Evolutionary conservation across 2,113 vertebrate genomes (phyloP).

Genomic region (Podocnemis expansa): DNA sequence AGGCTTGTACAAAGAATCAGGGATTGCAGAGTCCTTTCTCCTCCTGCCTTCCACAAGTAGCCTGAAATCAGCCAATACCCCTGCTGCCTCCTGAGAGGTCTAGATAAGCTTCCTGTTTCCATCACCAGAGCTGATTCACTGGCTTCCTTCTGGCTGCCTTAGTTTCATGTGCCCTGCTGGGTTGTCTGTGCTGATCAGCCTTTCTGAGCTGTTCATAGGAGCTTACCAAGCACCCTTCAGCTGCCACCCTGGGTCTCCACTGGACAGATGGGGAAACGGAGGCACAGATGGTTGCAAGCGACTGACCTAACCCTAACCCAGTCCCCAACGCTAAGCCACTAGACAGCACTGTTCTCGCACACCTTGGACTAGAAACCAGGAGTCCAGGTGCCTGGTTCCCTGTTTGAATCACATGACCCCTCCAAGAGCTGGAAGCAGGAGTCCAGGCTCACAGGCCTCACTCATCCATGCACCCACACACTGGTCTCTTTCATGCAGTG

Average conservation of each 20-base stretch:
- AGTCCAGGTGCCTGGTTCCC: too few species aligned
- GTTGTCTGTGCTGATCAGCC: background rate
- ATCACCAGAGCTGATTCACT: background rate
- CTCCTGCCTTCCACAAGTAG: background rate
- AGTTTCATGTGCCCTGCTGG: background rate
- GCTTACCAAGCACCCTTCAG: background rate
- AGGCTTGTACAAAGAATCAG: background rate
- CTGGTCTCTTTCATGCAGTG: background rate
- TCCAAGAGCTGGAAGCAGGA: background rate
- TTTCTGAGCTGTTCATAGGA: background rate
- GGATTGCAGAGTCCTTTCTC: background rate
- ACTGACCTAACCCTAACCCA: too few species aligned
- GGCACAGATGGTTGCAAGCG: too few species aligned
- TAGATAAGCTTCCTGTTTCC: background rate
- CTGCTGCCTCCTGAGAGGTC: background rate
- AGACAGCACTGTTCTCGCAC: background rate
- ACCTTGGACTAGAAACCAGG: background rate
- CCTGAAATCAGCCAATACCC: background rate
- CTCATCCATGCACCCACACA: background rate
- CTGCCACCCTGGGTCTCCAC: too few species aligned
- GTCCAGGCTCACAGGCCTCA: background rate
- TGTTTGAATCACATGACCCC: background rate
- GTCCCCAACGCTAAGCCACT: background rate
- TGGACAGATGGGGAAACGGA: too few species aligned
- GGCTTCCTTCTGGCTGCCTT: background rate